Evolutionary conservation across 2,797 vertebrate species (phyloP).

Genomic region (Rhyacichthys aspro): DNA sequence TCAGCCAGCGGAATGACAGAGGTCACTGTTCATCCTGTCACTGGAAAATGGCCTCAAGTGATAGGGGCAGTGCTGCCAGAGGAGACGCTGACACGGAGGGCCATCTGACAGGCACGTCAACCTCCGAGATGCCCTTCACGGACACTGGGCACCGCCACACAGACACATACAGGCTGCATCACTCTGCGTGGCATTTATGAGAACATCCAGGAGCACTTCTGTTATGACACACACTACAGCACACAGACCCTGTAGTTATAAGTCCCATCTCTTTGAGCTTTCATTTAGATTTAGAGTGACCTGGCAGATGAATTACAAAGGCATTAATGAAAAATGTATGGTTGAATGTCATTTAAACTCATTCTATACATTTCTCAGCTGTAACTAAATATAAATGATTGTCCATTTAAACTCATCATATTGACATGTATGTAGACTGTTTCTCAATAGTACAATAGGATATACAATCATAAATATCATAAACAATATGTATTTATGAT

Average conservation of each 20-base stretch:
- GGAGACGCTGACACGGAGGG: constrained; percentile 66
- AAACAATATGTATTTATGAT: too few species aligned
- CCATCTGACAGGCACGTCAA: constrained; percentile 63
- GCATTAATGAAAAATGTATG: neutral
- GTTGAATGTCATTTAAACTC: too few species aligned
- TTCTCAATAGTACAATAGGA: too few species aligned
- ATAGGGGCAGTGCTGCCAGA: constrained; percentile 43
- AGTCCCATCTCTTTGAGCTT: neutral
- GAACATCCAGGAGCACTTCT: constrained; percentile 32
- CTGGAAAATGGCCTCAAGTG: constrained; percentile 68
- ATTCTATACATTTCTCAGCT: too few species aligned
- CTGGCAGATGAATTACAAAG: neutral
- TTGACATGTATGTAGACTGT: too few species aligned
- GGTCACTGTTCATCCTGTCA: constrained; percentile 70
- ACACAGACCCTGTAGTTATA: constrained; percentile 13
- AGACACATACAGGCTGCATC: constrained; percentile 40
- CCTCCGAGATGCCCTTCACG: constrained; percentile 66
- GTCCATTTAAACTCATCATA: too few species aligned
- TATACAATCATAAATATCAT: too few species aligned
- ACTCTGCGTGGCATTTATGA: constrained; percentile 33
- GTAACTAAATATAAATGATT: too few species aligned
- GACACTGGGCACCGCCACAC: constrained; percentile 49
- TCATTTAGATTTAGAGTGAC: neutral
- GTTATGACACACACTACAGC: constrained; percentile 39
- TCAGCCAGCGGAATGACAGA: constrained; percentile 66